Conservation (phyloP, 2,888 invertebrate species). For the Camponotus fellah region DNA sequence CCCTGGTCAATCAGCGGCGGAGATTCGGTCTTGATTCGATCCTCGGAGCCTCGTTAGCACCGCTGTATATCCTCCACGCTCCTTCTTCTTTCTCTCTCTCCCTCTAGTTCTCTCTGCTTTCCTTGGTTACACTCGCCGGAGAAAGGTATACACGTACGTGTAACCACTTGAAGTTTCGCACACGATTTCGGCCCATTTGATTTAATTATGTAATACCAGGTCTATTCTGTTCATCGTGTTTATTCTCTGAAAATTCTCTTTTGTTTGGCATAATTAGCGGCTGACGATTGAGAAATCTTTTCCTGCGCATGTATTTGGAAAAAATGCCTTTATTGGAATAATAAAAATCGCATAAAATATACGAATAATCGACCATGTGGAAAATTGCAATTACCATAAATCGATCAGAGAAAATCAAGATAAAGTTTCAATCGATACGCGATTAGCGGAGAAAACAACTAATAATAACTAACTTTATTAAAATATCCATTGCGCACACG, state of each 20-base stretch:
- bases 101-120: constrained; percentile 42
- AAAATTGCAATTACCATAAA: constrained; percentile 26
- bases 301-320: background rate
- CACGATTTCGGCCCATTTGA: constrained; percentile 65
- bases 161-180: constrained; percentile 61
- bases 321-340: background rate
- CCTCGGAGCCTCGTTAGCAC: constrained; percentile 79
- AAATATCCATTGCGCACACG: background rate
- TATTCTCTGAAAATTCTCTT: constrained; percentile 59
- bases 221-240: constrained; percentile 48
- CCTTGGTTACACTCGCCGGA: constrained; percentile 29
- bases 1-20: constrained; percentile 77
- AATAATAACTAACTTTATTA: background rate
- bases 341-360: background rate
- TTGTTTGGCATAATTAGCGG: background rate
- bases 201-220: constrained; percentile 69
- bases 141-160: constrained; percentile 60
- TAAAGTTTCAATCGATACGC: constrained; percentile 4
- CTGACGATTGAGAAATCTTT: constrained; percentile 13
- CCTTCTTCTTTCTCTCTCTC: background rate
- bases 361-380: constrained; percentile 17
- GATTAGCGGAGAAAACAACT: background rate
- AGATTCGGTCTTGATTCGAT: constrained; percentile 81
- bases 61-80: constrained; percentile 64
- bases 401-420: constrained; percentile 16